Percentiles rank a stretch among this genome's conserved stretches.
Conservation (phyloP, 2,888 invertebrate species). For the Drosophila melanocephala region DNA sequence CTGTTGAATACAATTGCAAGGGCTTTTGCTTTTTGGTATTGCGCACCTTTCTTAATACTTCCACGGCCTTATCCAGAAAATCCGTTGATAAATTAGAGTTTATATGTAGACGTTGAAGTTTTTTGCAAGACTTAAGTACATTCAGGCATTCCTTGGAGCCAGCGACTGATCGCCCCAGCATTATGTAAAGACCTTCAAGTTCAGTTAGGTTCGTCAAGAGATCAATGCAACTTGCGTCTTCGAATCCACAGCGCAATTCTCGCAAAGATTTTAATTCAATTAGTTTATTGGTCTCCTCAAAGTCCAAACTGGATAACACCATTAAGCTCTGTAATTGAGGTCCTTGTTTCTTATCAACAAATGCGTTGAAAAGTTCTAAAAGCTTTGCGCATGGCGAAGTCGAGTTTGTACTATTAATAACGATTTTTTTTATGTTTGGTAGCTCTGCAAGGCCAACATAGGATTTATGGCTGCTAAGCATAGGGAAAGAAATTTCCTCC, state of each 20-base stretch:
- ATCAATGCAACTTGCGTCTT: conserved; percentile 36
- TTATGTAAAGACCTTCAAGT: conserved; percentile 40
- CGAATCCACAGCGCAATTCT: conserved; percentile 25
- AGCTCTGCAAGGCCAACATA: conserved; percentile 28
- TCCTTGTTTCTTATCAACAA: conserved; percentile 1
- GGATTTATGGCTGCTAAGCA: conserved; percentile 19
- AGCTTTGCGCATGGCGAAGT: conserved; percentile 22
- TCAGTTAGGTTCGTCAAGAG: conserved; percentile 35
- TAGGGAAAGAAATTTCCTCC: conserved; percentile 33
- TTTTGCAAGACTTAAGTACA: conserved; percentile 24
- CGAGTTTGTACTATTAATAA: conserved; percentile 22
- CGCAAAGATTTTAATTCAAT: conserved; percentile 16
- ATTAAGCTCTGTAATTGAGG: conserved; percentile 17
- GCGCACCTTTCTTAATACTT: conserved; percentile 21
- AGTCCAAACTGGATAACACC: conserved; percentile 4
- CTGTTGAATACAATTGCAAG: conserved; percentile 34
- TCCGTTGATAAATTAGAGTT: conserved; percentile 28
- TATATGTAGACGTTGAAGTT: conserved; percentile 31
- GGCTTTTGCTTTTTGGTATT: conserved; percentile 33
- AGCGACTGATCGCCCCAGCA: conserved; percentile 13
- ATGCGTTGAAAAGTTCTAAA: conserved; percentile 24
- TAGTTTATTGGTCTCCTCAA: conserved; percentile 29
- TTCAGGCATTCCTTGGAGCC: conserved; percentile 38
- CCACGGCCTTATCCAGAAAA: conserved; percentile 14
- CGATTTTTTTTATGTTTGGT: conserved; percentile 24